phyloP scores from a whole-genome alignment of 2,888 invertebrate species.

The Pollenia griseotomentosa region DNA sequence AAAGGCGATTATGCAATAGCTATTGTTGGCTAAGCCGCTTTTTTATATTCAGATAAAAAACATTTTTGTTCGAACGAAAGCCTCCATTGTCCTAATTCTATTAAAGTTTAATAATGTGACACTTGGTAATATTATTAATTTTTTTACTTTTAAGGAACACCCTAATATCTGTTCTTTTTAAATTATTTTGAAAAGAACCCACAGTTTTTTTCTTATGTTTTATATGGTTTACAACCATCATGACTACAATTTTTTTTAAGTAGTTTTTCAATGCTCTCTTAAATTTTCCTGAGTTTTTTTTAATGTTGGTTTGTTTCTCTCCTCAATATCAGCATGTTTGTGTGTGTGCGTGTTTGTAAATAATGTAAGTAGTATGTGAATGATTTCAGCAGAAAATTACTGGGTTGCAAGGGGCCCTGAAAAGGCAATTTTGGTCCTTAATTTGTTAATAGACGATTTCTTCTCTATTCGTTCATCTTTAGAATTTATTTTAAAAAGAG shows the following conservation, averaged over 20 bases:
- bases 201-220: constrained; percentile 20
- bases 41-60: too few relatives aligned
- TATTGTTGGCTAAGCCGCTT: too few relatives aligned
- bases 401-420: not conserved
- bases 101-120: too few relatives aligned
- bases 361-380: too few relatives aligned
- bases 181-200: not conserved
- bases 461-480: too few relatives aligned
- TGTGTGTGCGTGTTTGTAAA: not conserved
- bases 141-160: not conserved
- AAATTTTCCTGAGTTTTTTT: constrained; percentile 7
- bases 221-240: constrained; percentile 48
- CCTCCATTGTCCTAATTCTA: too few relatives aligned
- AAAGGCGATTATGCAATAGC: too few relatives aligned
- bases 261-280: constrained; percentile 40
- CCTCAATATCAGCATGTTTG: not conserved
- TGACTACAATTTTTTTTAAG: not conserved
- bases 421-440: too few relatives aligned
- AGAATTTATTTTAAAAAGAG: too few relatives aligned
- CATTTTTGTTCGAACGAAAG: too few relatives aligned
- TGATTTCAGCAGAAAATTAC: not conserved
- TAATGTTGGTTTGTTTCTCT: constrained; percentile 11
- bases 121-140: not conserved
- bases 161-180: constrained; percentile 16
- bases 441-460: too few relatives aligned